A percentile compares a stretch with the other conserved stretches of the same genome.
phyloP scores from a whole-genome alignment of 64 coral and sea anemone species.

The Montipora capricornis region DNA sequence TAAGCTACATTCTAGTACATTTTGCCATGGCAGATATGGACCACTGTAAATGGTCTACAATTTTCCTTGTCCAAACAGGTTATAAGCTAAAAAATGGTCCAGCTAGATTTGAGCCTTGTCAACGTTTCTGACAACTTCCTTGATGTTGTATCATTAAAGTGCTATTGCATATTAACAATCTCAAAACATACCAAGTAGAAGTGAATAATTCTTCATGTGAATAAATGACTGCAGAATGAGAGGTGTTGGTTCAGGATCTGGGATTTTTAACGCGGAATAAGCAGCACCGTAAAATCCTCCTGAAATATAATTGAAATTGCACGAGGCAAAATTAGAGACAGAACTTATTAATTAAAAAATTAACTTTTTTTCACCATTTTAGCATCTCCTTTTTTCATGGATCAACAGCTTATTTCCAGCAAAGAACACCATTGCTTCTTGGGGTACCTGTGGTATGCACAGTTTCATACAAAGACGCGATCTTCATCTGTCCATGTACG shows the following conservation, averaged over 20 bases:
- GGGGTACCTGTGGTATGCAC: background rate
- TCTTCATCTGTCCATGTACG: no score
- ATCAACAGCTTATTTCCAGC: no score
- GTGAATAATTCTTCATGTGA: slow-evolving; percentile 83
- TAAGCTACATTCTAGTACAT: no score
- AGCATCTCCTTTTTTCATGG: no score
- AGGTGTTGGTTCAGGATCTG: slow-evolving; percentile 84
- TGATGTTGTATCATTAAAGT: background rate
- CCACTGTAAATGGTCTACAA: no score
- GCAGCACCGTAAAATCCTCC: slow-evolving; percentile 85
- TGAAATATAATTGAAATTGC: slow-evolving; percentile 5
- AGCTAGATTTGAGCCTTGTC: no score
- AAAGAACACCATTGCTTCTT: background rate
- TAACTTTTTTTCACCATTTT: no score
- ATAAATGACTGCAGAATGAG: slow-evolving; percentile 90
- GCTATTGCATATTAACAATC: background rate
- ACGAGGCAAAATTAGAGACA: background rate
- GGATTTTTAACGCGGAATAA: slow-evolving; percentile 68
- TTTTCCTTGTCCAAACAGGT: no score
- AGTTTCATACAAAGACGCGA: background rate
- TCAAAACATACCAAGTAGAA: slow-evolving; percentile 77
- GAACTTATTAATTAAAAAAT: no score
- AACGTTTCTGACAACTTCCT: background rate
- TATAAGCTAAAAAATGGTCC: no score
- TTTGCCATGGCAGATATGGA: no score